These are phyloP conservation scores for Ellobium chinense DNA, from an alignment of 2,888 invertebrate species.

Conservation along the genomic window DNA sequence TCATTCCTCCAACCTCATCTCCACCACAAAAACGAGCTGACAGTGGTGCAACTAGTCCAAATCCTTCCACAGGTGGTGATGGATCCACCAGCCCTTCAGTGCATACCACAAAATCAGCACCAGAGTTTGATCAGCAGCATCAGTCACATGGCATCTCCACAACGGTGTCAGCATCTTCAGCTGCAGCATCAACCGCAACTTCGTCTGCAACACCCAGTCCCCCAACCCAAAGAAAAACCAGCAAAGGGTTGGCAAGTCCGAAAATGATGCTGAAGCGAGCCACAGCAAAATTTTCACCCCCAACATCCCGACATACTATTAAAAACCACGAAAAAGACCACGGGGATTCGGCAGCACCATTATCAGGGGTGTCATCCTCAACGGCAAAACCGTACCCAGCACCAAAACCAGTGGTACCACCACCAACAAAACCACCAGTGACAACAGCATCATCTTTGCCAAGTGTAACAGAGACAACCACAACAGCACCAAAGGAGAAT, in stretches of 20 bases:
- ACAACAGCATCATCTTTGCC: conserved; percentile 8
- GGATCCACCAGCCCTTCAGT: neutral
- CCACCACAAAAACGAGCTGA: neutral
- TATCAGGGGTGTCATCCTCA: neutral
- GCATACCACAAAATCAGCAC: neutral
- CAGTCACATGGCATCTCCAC: neutral
- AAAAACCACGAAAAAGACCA: conserved; percentile 20
- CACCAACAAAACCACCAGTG: conserved; percentile 36
- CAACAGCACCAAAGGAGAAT: neutral
- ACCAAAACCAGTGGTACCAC: conserved; percentile 38
- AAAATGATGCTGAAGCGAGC: conserved; percentile 49
- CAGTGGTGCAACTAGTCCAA: neutral
- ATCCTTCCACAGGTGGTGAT: neutral
- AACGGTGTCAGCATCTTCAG: neutral
- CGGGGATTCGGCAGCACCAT: neutral
- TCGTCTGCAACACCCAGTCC: conserved; percentile 42
- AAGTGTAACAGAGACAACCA: neutral
- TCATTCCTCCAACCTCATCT: conserved; percentile 44
- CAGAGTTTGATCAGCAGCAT: neutral
- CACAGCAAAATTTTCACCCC: conserved; percentile 49
- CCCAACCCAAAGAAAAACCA: conserved; percentile 36
- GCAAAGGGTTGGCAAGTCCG: conserved; percentile 52
- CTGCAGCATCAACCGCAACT: neutral
- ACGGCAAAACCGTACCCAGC: conserved; percentile 32
- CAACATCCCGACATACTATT: conserved; percentile 25